Evolutionary conservation across 2,888 invertebrate genomes (phyloP), one percentile per base, ranked within the genome.

Genomic region (Archaeoteleia sp.): DNA sequence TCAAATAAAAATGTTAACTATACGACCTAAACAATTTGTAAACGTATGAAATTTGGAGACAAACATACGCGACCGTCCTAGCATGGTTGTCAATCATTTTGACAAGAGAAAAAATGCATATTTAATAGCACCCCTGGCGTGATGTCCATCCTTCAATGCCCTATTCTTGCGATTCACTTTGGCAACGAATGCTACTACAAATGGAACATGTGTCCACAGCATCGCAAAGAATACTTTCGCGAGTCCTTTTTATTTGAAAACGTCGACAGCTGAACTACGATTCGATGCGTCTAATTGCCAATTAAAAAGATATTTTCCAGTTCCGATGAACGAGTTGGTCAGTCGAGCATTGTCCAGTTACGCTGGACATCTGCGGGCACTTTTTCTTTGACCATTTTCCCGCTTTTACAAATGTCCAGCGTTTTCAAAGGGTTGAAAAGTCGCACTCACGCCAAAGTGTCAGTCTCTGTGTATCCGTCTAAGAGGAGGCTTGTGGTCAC

Each of bases 261-360:
- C 55, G 6, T 39, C 34, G 30, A 45, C 84, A 84, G 84, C 83
- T 83, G 84, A 80, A 76, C 76, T 58, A 63, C 73, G 54, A 74
- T 74, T 73, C 76, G 72, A 79, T 77, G 79, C 79, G 76, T 74
- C 83, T 83, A 84, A 84, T 84, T 84, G 84, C 78, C 83, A 83
- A 84, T 84, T 84, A 83, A 83, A 82, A 81, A 80, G 77, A 81
- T 79, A 80, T 82, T 82, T 77, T 70, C 61, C n/a, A 51, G 63
- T 34, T 51, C 15, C 51, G 40, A 39, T 29, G 51, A 51, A 51
- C 57, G 57, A 57, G 34, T 27, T 57, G 63, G 63, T 65, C 63
- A 65, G 39, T n/a, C 49, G 30, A 48, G 45, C 54, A 61, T 61
- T 67, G 67, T 61, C 55, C 67, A 25, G 43, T 7, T 13, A 13